A percentile compares a stretch with the other conserved stretches of the same genome.
phyloP scores from a whole-genome alignment of 2,113 vertebrate species.

The Microcebus murinus region DNA sequence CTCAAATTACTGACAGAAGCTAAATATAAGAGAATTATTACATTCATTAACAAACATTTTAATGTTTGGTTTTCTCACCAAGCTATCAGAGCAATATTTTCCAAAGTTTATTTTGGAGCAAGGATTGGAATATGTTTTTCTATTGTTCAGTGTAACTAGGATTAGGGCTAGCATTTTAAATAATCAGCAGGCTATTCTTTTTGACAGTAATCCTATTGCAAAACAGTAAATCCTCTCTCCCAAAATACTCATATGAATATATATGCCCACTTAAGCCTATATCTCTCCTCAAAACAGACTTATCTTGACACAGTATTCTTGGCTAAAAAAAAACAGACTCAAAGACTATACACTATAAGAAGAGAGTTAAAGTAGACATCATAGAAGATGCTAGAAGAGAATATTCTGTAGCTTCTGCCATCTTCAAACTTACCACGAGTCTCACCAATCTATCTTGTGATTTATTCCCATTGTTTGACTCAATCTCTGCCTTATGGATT shows the following conservation, averaged over 20 bases:
- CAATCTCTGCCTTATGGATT: not conserved
- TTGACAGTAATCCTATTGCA: not conserved
- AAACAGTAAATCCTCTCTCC: not conserved
- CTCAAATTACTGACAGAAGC: slow-evolving; percentile 18
- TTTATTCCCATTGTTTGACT: not conserved
- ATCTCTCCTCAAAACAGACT: slow-evolving; percentile 20
- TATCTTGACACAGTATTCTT: too few species aligned
- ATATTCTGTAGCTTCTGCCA: not conserved
- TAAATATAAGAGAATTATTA: slow-evolving; percentile 38
- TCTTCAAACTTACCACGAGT: not conserved
- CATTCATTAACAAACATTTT: slow-evolving; percentile 4
- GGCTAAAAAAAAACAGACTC: too few species aligned
- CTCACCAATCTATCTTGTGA: not conserved
- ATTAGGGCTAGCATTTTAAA: slow-evolving; percentile 1
- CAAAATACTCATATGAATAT: not conserved
- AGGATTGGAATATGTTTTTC: slow-evolving; percentile 1
- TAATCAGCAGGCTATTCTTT: not conserved
- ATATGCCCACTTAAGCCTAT: not conserved
- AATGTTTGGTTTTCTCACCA: not conserved
- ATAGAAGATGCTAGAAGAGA: not conserved
- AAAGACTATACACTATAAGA: not conserved
- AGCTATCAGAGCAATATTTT: slow-evolving; percentile 33
- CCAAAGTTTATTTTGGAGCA: not conserved
- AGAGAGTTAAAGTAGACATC: not conserved
- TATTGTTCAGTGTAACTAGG: not conserved